Base-by-base conservation (phyloP, 2,888 invertebrate species). In the Lucinisca nassula region DNA sequence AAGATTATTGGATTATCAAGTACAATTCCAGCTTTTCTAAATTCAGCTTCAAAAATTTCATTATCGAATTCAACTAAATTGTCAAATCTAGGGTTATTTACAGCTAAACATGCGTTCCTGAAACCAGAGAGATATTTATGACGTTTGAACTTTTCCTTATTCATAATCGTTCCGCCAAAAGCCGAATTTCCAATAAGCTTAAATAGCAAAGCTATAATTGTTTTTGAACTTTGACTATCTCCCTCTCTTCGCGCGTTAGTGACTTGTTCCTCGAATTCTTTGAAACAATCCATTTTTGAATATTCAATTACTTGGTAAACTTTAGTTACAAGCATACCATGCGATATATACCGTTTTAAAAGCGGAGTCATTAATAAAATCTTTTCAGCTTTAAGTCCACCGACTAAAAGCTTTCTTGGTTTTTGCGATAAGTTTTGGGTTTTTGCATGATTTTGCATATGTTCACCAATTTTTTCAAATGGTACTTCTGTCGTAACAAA, bases 1-100 rank as follows among this genome's bases (percentile, higher is more conserved):
- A 89, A 49, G 32, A 91, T 88, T 0, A 84, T 38, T 0, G 92
- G 87, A 6, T 89, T 27, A 30, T 87, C 73, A 21, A 86, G 55
- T 21, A 17, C 45, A n/a, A 89, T 38, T 1, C 21, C 70, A 0
- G 14, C 6, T 78, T 88, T 89, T 21, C 74, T 40, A n/a, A 37
- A 10, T 21, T 73, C 73, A n/a, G 10, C 40, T n/a, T 73, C 73
- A n/a, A 35, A 70, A 37, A 24, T 24, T 3, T 27, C 14, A 30
- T 27, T 21, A 27, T 38, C 74, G 2, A 27, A 10, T 70, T 70
- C 70, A 55, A 51, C 37, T 17, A 84, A 49, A 21, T 61, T n/a
- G 1, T 61, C 45, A 4, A 76, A 40, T 38, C 40, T 55, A 8
- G 78, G 49, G 14, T 58, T 73, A 67, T 84, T 49, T 4, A 70